Evolutionary conservation across 2,797 vertebrate species (phyloP), one percentile per base, ranked within the genome.

Genomic region (Notamacropus eugenii): DNA sequence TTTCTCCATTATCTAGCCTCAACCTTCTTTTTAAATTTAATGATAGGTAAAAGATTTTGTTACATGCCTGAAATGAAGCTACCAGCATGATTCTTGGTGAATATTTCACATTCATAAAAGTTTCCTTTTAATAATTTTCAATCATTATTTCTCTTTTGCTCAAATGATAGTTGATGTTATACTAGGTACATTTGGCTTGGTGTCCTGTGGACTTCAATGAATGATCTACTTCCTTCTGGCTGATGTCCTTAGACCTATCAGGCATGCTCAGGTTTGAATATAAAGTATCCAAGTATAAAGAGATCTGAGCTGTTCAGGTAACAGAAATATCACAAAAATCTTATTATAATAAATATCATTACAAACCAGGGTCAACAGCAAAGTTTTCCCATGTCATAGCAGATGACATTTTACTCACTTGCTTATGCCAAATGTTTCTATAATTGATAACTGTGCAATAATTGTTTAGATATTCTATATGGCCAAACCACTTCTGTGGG

Each of bases 41-140:
- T 94, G 28, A 27, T 92, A 94, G 93, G 28, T 82, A 93, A 50
- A 95, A 93, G 91, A 93, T 54, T 12, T 34, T 96, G 31, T 58
- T 97, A 91, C 97, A 92, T 96, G 40, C 62, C 95, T 95, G 90
- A 95, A 93, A 95, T 93, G 57, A 96, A 95, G 55, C 40, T 95
- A 92, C 59, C 67, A 62, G 54, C 92, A 91, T 95, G 52, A 96
- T 95, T 94, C 62, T 93, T 96, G 94, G 74, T 96, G 0, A 95
- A 91, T 96, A 97, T 94, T 97, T 97, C 24, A 94, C 90, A 40
- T 94, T 94, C 93, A 93, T 93, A 93, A 98, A 95, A 94, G 94
- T 95, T 95, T 97, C 96, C 55, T 93, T 97, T 96, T 96, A 91
- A 95, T 96, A 34, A 90, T 28, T 56, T 91, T 97, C 67, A 90